Conservation (phyloP, 2,888 invertebrate species). For the Archips xylosteana region DNA sequence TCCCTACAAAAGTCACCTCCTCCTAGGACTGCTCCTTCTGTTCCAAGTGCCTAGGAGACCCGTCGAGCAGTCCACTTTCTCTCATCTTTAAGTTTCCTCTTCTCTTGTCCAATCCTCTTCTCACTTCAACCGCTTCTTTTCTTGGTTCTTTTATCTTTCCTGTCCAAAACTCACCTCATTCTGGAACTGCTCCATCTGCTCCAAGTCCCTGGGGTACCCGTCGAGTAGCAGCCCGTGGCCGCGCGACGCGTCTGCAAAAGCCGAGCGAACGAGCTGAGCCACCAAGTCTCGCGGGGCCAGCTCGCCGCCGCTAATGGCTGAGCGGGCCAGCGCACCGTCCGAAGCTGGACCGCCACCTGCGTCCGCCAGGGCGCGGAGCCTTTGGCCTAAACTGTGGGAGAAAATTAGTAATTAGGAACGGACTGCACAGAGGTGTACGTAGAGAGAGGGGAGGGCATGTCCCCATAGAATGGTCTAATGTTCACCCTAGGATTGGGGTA, state of each 20-base stretch:
- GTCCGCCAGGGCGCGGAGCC: constrained; percentile 91
- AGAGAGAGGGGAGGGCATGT: too few species aligned
- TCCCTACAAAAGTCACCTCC: too few species aligned
- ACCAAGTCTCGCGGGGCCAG: constrained; percentile 93
- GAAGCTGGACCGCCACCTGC: constrained; percentile 86
- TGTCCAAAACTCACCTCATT: constrained; percentile 87
- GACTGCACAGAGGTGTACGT: too few species aligned
- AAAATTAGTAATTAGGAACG: background rate
- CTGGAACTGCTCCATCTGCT: constrained; percentile 95
- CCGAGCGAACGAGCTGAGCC: constrained; percentile 89
- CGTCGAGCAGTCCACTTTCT: too few species aligned
- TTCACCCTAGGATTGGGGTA: too few species aligned
- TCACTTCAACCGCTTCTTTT: too few species aligned
- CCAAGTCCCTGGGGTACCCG: constrained; percentile 96
- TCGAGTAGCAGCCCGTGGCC: constrained; percentile 95
- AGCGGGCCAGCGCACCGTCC: constrained; percentile 88
- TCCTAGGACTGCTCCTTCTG: too few species aligned
- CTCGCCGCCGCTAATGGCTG: constrained; percentile 92
- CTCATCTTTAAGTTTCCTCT: too few species aligned
- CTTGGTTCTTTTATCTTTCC: too few species aligned
- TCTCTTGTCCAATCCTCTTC: too few species aligned
- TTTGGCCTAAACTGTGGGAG: constrained; percentile 88
- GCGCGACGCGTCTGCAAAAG: constrained; percentile 84
- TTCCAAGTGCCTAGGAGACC: too few species aligned
- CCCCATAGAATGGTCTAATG: too few species aligned